phyloP scores from a whole-genome alignment of 2,113 vertebrate genomes.

The Entelurus aequoreus region DNA sequence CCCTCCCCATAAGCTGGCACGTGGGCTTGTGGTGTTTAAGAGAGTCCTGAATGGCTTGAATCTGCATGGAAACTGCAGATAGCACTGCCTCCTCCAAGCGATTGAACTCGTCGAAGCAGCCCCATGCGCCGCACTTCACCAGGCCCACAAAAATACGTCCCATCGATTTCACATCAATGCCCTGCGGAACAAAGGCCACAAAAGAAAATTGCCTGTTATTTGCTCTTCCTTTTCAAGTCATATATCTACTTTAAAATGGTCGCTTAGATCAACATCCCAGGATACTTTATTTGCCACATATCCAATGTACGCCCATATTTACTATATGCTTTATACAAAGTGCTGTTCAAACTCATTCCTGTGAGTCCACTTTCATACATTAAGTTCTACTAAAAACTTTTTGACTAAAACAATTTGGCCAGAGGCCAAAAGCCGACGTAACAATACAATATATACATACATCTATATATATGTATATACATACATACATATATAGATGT shows the following conservation, averaged over 20 bases:
- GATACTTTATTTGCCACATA: neutral
- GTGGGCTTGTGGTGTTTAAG: constrained; percentile 82
- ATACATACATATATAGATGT: no score
- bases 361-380: no score
- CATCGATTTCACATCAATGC: constrained; percentile 98
- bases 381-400: no score
- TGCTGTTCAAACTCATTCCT: no score
- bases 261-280: neutral
- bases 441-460: no score
- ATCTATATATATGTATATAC: no score
- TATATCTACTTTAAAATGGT: neutral
- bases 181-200: constrained; percentile 64
- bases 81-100: constrained; percentile 91
- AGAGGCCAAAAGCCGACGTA: no score
- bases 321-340: no score
- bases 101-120: constrained; percentile 98
- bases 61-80: constrained; percentile 96
- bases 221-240: constrained; percentile 2
- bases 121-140: constrained; percentile 96
- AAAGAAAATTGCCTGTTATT: neutral
- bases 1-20: constrained; percentile 88
- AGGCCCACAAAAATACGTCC: constrained; percentile 95
- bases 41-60: constrained; percentile 95
- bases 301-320: neutral
- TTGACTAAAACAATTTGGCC: no score